A percentile compares a stretch with the other conserved stretches of the same genome.
phyloP scores from a whole-genome alignment of 2,797 vertebrate genomes.

The Schizopygopsis pylzovi region DNA sequence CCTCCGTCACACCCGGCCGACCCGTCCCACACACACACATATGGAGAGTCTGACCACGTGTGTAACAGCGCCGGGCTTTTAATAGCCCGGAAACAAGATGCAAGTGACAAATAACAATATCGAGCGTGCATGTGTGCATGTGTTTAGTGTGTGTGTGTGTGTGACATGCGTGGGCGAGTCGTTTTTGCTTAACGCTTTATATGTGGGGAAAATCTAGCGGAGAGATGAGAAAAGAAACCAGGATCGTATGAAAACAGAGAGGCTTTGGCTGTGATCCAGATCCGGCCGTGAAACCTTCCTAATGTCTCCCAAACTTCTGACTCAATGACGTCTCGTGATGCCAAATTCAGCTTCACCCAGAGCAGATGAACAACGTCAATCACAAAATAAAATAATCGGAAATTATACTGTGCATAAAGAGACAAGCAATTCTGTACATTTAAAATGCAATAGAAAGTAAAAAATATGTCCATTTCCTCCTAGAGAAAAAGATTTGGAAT shows the following conservation, averaged over 20 bases:
- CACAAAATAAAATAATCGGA: background rate
- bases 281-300: background rate
- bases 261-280: slow-evolving; percentile 23
- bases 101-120: slow-evolving; percentile 57
- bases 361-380: background rate
- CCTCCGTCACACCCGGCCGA: slow-evolving; percentile 20
- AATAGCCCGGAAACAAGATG: slow-evolving; percentile 48
- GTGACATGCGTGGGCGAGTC: slow-evolving; percentile 31
- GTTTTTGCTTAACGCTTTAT: slow-evolving; percentile 13
- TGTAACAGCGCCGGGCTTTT: slow-evolving; percentile 38
- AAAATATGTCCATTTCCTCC: background rate
- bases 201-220: slow-evolving; percentile 9
- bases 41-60: slow-evolving; percentile 40
- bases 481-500: background rate
- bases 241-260: slow-evolving; percentile 9
- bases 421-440: background rate
- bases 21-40: slow-evolving; percentile 40
- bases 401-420: background rate
- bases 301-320: slow-evolving; percentile 2
- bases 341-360: background rate
- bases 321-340: background rate
- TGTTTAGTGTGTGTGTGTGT: slow-evolving; percentile 9
- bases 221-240: slow-evolving; percentile 15
- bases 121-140: slow-evolving; percentile 1
- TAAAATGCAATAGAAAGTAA: background rate